Evolutionary conservation across 2,797 vertebrate genomes (phyloP).

Genomic region (Girardinus metallicus): DNA sequence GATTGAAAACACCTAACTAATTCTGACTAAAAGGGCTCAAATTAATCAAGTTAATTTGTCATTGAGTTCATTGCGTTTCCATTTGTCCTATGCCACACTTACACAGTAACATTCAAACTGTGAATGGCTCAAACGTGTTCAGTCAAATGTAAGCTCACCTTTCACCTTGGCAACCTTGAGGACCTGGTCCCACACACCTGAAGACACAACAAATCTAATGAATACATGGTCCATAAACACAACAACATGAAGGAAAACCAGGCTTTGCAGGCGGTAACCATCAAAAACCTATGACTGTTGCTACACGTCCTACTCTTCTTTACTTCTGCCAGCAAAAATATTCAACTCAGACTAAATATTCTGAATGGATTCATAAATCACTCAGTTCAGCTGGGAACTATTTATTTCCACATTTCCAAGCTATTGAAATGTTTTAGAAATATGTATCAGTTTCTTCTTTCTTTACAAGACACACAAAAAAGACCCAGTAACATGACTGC

Average conservation of each 20-base stretch:
- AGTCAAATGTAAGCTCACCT: constrained; percentile 71
- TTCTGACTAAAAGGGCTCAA: not conserved
- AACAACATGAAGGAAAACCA: constrained; percentile 2
- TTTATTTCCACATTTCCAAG: constrained; percentile 35
- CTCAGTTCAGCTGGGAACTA: constrained; percentile 3
- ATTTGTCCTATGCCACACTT: not conserved
- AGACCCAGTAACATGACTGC: constrained; percentile 2
- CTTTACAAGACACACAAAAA: constrained; percentile 2
- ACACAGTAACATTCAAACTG: not conserved
- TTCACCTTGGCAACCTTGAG: constrained; percentile 81
- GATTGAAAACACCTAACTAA: not conserved
- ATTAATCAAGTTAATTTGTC: not conserved
- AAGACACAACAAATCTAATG: not conserved
- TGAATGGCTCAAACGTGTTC: not conserved
- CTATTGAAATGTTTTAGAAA: constrained; percentile 16
- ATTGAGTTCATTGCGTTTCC: not conserved
- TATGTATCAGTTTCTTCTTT: constrained; percentile 16
- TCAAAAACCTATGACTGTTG: constrained; percentile 8
- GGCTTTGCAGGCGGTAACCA: constrained; percentile 3
- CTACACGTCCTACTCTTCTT: constrained; percentile 13
- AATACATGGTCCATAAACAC: constrained; percentile 7
- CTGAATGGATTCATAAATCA: constrained; percentile 23
- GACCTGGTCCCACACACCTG: constrained; percentile 88
- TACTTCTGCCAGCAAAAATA: constrained; percentile 19
- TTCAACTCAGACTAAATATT: constrained; percentile 24